These are phyloP conservation scores for Anser cygnoides DNA, from an alignment of 2,113 vertebrate genomes.

Conservation along the genomic window DNA sequence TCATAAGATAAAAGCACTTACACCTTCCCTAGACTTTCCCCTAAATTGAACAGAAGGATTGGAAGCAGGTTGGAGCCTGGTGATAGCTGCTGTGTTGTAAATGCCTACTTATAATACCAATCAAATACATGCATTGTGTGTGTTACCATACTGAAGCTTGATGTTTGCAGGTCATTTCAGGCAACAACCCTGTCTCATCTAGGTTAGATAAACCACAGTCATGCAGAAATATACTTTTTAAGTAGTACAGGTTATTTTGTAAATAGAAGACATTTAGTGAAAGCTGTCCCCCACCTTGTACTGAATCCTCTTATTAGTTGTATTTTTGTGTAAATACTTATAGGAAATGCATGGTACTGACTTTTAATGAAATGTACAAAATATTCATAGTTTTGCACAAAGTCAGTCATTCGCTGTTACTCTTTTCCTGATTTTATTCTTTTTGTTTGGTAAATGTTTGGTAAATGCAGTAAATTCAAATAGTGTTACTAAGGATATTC, in stretches of 20 bases:
- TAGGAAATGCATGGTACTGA: not conserved
- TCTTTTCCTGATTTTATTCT: not conserved
- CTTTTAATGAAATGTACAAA: not conserved
- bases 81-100: not conserved
- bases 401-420: not conserved
- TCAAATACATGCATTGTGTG: not conserved
- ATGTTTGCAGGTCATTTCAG: not conserved
- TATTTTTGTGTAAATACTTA: not conserved
- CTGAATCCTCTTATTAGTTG: not conserved
- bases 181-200: not conserved
- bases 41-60: not conserved
- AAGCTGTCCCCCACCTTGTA: not conserved
- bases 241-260: not conserved
- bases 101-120: not conserved
- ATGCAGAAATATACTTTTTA: not conserved
- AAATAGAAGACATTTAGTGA: not conserved
- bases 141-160: not conserved
- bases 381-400: not conserved
- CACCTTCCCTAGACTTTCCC: not conserved
- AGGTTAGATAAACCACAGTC: not conserved
- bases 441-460: not conserved
- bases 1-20: not conserved
- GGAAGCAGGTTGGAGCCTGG: not conserved
- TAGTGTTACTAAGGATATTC: not conserved
- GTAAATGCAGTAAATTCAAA: not conserved